Conservation (phyloP, 2,888 invertebrate genomes). For the Ichneumon xanthorius region DNA sequence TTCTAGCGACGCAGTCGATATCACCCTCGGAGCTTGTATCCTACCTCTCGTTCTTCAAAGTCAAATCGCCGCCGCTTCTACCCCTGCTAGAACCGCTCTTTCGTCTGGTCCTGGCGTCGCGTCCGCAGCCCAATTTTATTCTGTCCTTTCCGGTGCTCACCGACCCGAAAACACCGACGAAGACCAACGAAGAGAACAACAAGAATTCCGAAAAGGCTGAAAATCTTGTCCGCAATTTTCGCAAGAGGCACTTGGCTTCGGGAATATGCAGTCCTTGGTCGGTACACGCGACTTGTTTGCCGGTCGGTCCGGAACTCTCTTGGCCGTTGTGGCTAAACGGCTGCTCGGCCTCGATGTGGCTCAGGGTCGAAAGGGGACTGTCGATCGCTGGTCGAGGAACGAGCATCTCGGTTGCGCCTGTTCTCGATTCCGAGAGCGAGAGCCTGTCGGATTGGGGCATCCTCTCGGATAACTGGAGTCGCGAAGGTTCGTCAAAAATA, state of each 20-base stretch:
- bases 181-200: slow-evolving; percentile 70
- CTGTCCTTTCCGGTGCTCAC: slow-evolving; percentile 85
- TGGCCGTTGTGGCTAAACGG: slow-evolving; percentile 89
- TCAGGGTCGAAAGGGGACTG: slow-evolving; percentile 84
- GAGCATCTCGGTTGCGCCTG: slow-evolving; percentile 71
- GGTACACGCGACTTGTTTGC: slow-evolving; percentile 81
- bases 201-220: slow-evolving; percentile 81
- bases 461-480: slow-evolving; percentile 83
- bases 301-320: slow-evolving; percentile 80
- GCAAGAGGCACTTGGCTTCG: slow-evolving; percentile 79
- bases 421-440: slow-evolving; percentile 80
- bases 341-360: slow-evolving; percentile 87
- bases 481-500: slow-evolving; percentile 77
- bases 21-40: slow-evolving; percentile 86
- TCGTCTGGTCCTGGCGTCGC: slow-evolving; percentile 85
- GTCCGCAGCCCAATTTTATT: slow-evolving; percentile 87
- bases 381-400: slow-evolving; percentile 71
- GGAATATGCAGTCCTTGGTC: slow-evolving; percentile 84
- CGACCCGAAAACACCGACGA: slow-evolving; percentile 61
- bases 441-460: slow-evolving; percentile 83
- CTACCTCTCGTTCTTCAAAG: slow-evolving; percentile 88
- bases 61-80: slow-evolving; percentile 86
- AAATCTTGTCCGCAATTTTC: slow-evolving; percentile 81
- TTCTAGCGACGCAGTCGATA: slow-evolving; percentile 86
- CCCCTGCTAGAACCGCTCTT: slow-evolving; percentile 86